Conservation (phyloP, 2,113 vertebrate species). For the Garra rufa region DNA sequence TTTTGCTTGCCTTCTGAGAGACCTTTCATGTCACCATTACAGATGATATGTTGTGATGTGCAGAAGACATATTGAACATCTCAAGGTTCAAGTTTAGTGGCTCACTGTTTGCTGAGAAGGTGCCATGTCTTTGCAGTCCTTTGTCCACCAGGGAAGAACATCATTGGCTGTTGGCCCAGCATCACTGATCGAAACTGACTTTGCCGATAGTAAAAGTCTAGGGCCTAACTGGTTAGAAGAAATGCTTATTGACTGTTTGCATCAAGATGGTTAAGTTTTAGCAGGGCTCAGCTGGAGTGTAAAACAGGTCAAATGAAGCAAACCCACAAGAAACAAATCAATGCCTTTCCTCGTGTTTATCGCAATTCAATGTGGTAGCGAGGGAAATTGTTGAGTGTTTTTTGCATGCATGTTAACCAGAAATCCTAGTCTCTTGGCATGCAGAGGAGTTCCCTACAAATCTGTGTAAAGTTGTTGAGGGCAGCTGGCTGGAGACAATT, state of each 20-base stretch:
- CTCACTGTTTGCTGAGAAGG: not conserved
- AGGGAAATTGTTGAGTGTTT: not conserved
- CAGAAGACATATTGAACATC: not conserved
- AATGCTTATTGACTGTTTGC: constrained; percentile 14
- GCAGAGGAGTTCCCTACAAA: constrained; percentile 26
- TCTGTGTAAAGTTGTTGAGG: constrained; percentile 55
- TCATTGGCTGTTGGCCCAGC: constrained; percentile 10
- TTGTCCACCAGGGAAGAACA: not conserved
- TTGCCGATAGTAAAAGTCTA: constrained; percentile 14
- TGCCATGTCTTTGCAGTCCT: not conserved
- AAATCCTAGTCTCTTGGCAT: constrained; percentile 19
- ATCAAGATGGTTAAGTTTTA: not conserved
- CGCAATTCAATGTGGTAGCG: not conserved
- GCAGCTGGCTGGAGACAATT: constrained; percentile 42
- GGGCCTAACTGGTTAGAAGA: constrained; percentile 2
- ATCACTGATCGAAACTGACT: not conserved
- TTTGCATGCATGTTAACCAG: constrained; percentile 4
- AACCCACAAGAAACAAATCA: constrained; percentile 6
- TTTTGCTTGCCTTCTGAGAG: not conserved
- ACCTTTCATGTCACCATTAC: not conserved
- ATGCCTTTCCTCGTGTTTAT: not conserved
- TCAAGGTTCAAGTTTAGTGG: constrained; percentile 9
- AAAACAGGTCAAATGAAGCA: constrained; percentile 3
- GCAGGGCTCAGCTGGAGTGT: not conserved
- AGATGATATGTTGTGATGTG: not conserved